Evolutionary conservation across 2,113 vertebrate genomes (phyloP).

Genomic region (Edolisoma coerulescens): DNA sequence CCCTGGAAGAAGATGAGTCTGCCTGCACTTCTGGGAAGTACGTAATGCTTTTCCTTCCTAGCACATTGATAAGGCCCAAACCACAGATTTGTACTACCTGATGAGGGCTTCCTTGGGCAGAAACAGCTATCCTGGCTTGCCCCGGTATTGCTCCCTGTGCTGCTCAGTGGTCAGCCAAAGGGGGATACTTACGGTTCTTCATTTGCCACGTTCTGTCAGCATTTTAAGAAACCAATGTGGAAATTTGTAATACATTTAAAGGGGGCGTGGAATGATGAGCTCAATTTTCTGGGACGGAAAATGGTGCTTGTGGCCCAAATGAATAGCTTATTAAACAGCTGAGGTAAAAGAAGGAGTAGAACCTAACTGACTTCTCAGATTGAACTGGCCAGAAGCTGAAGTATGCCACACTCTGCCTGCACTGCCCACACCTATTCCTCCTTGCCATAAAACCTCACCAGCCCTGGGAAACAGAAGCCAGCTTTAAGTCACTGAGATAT

Average conservation of each 20-base stretch:
- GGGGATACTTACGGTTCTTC: accelerated
- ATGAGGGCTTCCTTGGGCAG: not conserved
- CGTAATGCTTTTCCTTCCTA: accelerated
- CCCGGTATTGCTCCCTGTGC: not conserved
- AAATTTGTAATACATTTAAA: not conserved
- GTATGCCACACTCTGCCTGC: not conserved
- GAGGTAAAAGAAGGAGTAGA: not conserved
- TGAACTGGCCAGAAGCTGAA: not conserved
- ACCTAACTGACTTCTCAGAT: not conserved
- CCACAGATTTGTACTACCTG: not conserved
- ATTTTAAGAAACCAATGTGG: not conserved
- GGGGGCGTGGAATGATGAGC: not conserved
- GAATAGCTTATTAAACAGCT: not conserved
- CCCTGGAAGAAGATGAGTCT: not conserved
- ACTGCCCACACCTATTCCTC: not conserved
- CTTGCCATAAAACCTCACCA: not conserved
- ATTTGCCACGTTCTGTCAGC: not conserved
- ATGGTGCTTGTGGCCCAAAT: not conserved
- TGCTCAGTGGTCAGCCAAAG: not conserved
- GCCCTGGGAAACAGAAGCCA: not conserved
- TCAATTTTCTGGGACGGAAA: not conserved
- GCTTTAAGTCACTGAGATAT: not conserved
- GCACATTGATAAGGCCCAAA: not conserved
- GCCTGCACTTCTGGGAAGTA: not conserved
- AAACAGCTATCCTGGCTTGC: not conserved